phyloP scores from a whole-genome alignment of 2,888 invertebrate genomes.

The Monoplex corrugatus region DNA sequence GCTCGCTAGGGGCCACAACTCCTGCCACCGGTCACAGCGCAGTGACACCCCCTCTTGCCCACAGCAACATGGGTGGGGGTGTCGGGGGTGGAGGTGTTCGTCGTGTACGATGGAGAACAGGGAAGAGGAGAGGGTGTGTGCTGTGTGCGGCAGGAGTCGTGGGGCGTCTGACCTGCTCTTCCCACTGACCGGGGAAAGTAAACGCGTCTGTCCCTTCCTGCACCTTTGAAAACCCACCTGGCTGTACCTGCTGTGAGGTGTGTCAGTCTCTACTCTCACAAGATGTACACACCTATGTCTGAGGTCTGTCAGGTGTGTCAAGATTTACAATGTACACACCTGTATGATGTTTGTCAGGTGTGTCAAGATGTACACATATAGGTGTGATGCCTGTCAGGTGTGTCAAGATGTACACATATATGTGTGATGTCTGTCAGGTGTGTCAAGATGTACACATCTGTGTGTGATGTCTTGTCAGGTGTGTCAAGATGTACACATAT shows the following conservation, averaged over 20 bases:
- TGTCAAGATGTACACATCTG: too few species aligned
- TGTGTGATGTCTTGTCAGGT: too few species aligned
- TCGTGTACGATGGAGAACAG: conserved; percentile 51
- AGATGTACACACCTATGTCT: conserved; percentile 47
- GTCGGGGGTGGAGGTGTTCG: conserved; percentile 48
- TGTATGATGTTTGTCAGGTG: too few species aligned
- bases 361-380: too few species aligned
- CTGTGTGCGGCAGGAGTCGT: conserved; percentile 44
- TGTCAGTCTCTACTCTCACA: conserved; percentile 21
- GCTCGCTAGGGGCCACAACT: neutral
- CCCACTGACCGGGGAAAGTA: conserved; percentile 41
- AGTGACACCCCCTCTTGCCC: too few species aligned
- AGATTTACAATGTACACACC: neutral
- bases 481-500: too few species aligned
- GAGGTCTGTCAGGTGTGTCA: neutral
- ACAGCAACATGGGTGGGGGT: too few species aligned
- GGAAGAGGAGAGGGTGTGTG: conserved; percentile 38
- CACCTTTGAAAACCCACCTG: conserved; percentile 51
- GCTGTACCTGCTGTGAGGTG: conserved; percentile 25
- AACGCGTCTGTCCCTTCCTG: conserved; percentile 47
- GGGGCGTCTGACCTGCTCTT: conserved; percentile 39
- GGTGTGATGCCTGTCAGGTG: too few species aligned
- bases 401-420: too few species aligned
- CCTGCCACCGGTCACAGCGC: too few species aligned
- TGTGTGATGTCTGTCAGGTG: too few species aligned